These are phyloP conservation scores for Hemibagrus wyckioides DNA, from an alignment of 2,113 vertebrate species.

Conservation along the genomic window DNA sequence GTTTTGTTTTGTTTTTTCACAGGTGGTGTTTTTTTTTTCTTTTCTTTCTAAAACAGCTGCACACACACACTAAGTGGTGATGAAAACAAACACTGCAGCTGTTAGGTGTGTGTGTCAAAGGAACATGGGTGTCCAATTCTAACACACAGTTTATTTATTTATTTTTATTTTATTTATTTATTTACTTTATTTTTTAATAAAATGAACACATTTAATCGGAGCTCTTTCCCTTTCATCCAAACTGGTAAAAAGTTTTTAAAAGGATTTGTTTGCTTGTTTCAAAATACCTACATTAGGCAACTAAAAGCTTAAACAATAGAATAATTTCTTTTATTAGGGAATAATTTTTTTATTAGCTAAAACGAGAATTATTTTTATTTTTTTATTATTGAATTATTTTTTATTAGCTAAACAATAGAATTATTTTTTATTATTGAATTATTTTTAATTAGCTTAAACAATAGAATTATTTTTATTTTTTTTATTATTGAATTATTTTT, in stretches of 20 bases:
- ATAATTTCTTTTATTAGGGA: too few species aligned
- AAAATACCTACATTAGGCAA: not conserved
- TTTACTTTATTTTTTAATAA: too few species aligned
- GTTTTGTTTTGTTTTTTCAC: not conserved
- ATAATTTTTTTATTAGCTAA: too few species aligned
- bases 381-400: too few species aligned
- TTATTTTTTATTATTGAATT: too few species aligned
- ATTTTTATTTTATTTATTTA: too few species aligned
- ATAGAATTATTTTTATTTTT: too few species aligned
- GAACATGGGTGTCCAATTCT: not conserved
- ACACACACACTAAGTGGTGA: constrained; percentile 19
- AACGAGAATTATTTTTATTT: too few species aligned
- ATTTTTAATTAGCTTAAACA: too few species aligned
- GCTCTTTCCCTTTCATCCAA: not conserved
- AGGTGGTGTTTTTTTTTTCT: constrained; percentile 28
- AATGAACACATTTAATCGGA: not conserved
- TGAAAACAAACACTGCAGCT: constrained; percentile 20
- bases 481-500: too few species aligned
- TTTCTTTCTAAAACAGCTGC: constrained; percentile 18
- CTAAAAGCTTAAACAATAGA: not conserved
- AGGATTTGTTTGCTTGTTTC: not conserved
- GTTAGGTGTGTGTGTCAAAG: not conserved
- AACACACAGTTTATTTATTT: not conserved
- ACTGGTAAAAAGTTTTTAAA: not conserved
- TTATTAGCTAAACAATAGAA: too few species aligned